Percentiles rank a stretch among this genome's conserved stretches.
phyloP scores from a whole-genome alignment of 2,888 invertebrate genomes.

The Capitulum mitella region DNA sequence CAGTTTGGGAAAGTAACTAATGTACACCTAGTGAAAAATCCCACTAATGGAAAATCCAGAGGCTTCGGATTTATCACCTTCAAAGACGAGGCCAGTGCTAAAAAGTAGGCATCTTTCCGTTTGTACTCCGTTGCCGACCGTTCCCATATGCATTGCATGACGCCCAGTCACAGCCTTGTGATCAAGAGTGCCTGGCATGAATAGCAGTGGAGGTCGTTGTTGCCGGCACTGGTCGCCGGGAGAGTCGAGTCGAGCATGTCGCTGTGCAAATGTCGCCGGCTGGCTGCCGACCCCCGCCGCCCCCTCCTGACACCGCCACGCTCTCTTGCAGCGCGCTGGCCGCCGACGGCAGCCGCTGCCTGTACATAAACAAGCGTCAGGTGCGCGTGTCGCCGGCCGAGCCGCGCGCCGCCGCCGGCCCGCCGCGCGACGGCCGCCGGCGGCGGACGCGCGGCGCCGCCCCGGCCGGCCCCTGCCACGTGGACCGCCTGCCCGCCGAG shows the following conservation, averaged over 20 bases:
- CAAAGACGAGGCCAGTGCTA: background rate
- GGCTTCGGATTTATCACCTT: constrained; percentile 24
- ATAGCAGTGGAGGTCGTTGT: too few species aligned
- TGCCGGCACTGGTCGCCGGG: too few species aligned
- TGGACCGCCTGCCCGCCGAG: background rate
- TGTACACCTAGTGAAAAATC: background rate
- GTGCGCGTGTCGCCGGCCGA: background rate
- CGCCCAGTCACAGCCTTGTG: too few species aligned
- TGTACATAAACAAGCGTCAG: background rate
- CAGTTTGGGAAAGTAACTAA: constrained; percentile 16
- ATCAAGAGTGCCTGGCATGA: too few species aligned
- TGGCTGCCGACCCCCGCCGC: background rate
- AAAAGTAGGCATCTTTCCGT: background rate
- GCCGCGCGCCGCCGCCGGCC: background rate
- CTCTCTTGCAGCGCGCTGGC: background rate
- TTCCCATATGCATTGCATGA: background rate
- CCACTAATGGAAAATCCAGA: background rate
- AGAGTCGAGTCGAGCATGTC: too few species aligned
- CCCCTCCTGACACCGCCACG: background rate
- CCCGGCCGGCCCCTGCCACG: background rate
- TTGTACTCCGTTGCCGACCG: background rate
- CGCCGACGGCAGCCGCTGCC: background rate
- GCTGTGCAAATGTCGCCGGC: too few species aligned
- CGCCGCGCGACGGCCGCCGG: background rate
- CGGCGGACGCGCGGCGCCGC: background rate